phyloP scores from a whole-genome alignment of 2,888 invertebrate genomes.

The Eledona agricola region DNA sequence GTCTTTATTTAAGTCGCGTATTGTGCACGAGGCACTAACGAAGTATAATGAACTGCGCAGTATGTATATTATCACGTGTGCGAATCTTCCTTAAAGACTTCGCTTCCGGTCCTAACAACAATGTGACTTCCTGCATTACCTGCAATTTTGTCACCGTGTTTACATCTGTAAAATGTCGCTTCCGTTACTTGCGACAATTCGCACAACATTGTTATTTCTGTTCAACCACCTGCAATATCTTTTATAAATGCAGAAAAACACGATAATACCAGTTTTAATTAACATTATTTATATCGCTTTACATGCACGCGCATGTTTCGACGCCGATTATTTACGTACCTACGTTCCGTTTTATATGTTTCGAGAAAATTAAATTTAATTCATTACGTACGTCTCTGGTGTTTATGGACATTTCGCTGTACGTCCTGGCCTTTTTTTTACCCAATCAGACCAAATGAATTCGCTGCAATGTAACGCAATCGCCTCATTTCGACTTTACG shows the following conservation, averaged over 20 bases:
- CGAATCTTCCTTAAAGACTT: constrained; percentile 39
- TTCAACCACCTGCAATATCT: constrained; percentile 27
- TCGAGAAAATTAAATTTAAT: constrained; percentile 21
- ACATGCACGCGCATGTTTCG: constrained; percentile 34
- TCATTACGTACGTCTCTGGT: constrained; percentile 5
- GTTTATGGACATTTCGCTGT: constrained; percentile 23
- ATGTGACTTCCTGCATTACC: constrained; percentile 47
- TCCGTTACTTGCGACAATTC: constrained; percentile 43
- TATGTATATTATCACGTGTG: constrained; percentile 27
- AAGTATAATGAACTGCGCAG: constrained; percentile 27
- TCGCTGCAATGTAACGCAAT: constrained; percentile 6
- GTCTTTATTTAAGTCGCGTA: background rate
- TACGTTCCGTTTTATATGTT: constrained; percentile 15
- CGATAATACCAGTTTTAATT: constrained; percentile 47
- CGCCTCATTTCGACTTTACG: no score
- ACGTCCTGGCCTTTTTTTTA: constrained; percentile 11
- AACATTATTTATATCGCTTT: constrained; percentile 45
- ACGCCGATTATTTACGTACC: constrained; percentile 40
- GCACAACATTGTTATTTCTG: constrained; percentile 35
- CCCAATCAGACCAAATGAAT: constrained; percentile 2
- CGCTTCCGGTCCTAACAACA: constrained; percentile 41
- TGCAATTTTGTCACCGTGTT: constrained; percentile 50
- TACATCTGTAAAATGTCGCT: constrained; percentile 52
- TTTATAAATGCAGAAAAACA: constrained; percentile 37
- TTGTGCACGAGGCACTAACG: constrained; percentile 6